Evolutionary conservation across 2,797 vertebrate species (phyloP), one percentile per base, ranked within the genome.

Genomic region (Paedocypris micromegethes): DNA sequence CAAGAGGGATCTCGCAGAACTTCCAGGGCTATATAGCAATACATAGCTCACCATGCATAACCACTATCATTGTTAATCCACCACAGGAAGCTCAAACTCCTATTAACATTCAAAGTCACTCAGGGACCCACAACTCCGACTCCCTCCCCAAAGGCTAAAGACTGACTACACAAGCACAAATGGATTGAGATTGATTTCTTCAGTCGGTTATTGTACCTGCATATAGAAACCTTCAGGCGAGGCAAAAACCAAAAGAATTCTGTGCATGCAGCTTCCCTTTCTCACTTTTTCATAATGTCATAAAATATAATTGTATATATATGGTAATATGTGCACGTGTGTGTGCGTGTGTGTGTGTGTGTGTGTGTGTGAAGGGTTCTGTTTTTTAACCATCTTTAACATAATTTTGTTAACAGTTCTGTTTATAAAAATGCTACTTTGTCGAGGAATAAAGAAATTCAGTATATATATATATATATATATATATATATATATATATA

Each of bases 81-180:
- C 37, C 5, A 56, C 47, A 59, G 75, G 57, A 72, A 68, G 48
- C 54, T 23, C 63, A 73, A 62, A 43, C 42, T 7, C 43, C 58
- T 57, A 59, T 66, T 45, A 52, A 50, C 60, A 70, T 75, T 72
- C 61, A 51, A 66, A 55, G 38, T 8, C 50, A 65, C 49, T 55
- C 23, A 23, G 23, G 23, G 23, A 23, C 51, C 47, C 58, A 38
- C 52, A 58, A 56, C 51, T 65, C 51, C 63, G 51, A 46, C 57
- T 46, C 4, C 38, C 41, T 61, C n/a, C 57, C 9, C 23, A 5
- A 60, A 56, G 45, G 40, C 53, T 37, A 49, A 5, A 70, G 43
- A 40, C 58, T 53, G 47, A 57, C 47, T 63, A 51, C 58, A 55
- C 64, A 63, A 39, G 58, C 53, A 70, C 46, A 63, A 56, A 63